Percentiles rank a stretch among this genome's conserved stretches.
phyloP scores from a whole-genome alignment of 2,888 invertebrate species.

The Drosophila buzzatii region DNA sequence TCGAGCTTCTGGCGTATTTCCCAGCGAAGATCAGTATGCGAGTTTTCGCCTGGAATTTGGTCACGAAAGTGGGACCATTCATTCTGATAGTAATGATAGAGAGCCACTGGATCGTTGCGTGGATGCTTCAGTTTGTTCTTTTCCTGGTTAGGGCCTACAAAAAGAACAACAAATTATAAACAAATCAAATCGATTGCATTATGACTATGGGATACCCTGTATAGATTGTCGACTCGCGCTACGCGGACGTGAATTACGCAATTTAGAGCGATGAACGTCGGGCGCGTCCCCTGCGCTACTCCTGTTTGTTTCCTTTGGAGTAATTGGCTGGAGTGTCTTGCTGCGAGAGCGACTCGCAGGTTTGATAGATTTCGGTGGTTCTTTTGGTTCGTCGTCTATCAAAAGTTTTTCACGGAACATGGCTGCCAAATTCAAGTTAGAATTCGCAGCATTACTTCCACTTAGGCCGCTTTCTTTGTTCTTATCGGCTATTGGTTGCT shows the following conservation, averaged over 20 bases:
- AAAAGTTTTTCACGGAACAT: slow-evolving; percentile 59
- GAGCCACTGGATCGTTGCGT: slow-evolving; percentile 89
- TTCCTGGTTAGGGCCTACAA: slow-evolving; percentile 55
- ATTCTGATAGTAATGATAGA: slow-evolving; percentile 91
- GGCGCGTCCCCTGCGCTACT: slow-evolving; percentile 33
- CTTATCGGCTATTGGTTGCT: neutral
- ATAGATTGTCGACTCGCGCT: slow-evolving; percentile 28
- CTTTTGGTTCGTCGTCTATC: slow-evolving; percentile 38
- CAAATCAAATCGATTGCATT: neutral
- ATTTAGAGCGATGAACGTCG: slow-evolving; percentile 16
- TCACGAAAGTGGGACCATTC: slow-evolving; percentile 90
- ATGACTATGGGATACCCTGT: slow-evolving; percentile 24
- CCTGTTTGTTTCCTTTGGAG: slow-evolving; percentile 5
- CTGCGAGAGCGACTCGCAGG: slow-evolving; percentile 50
- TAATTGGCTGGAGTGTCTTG: slow-evolving; percentile 23
- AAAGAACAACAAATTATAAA: neutral
- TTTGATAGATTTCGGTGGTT: neutral
- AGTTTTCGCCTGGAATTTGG: slow-evolving; percentile 90
- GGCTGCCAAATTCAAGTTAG: slow-evolving; percentile 1
- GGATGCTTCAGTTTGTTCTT: slow-evolving; percentile 52
- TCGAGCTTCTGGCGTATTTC: slow-evolving; percentile 89
- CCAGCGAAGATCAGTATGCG: slow-evolving; percentile 89
- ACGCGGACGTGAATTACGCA: slow-evolving; percentile 45
- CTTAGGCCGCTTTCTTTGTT: slow-evolving; percentile 22
- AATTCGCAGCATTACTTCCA: neutral